A percentile compares a stretch with the other conserved stretches of the same genome.
These are phyloP conservation scores for Himalopsyche tibetana DNA, from an alignment of 2,888 invertebrate genomes.

Conservation along the genomic window DNA sequence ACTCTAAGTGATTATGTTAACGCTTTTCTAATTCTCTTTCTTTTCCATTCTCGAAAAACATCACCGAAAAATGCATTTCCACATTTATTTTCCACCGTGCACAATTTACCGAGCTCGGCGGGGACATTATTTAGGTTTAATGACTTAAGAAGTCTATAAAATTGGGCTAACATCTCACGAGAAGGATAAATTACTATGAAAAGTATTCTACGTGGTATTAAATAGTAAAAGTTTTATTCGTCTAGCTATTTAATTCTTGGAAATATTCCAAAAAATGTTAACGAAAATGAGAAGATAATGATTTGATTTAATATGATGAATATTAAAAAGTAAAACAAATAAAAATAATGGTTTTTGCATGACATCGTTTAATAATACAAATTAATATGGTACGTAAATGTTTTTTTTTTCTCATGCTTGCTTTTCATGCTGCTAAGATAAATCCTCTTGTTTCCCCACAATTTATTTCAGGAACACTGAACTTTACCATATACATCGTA, in stretches of 20 bases:
- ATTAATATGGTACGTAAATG: too few species aligned
- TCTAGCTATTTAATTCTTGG: neutral
- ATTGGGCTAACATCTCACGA: neutral
- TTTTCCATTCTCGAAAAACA: neutral
- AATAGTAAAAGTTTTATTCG: neutral
- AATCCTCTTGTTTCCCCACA: too few species aligned
- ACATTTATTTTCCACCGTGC: constrained; percentile 9
- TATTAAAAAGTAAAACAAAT: too few species aligned
- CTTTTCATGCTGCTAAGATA: too few species aligned
- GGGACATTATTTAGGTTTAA: constrained; percentile 10
- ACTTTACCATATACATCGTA: too few species aligned
- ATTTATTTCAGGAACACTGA: too few species aligned
- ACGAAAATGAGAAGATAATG: too few species aligned
- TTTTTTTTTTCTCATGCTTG: too few species aligned
- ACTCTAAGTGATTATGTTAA: constrained; percentile 26
- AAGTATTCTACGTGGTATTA: neutral
- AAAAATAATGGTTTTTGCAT: too few species aligned
- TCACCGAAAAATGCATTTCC: constrained; percentile 12
- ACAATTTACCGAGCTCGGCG: constrained; percentile 5
- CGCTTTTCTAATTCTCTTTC: constrained; percentile 1
- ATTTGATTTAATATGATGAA: too few species aligned
- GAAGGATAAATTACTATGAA: neutral
- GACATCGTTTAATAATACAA: too few species aligned
- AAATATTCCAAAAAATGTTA: neutral
- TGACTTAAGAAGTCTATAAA: constrained; percentile 26